Base-by-base conservation (phyloP, 2,888 invertebrate species). In the Amiota communis region DNA sequence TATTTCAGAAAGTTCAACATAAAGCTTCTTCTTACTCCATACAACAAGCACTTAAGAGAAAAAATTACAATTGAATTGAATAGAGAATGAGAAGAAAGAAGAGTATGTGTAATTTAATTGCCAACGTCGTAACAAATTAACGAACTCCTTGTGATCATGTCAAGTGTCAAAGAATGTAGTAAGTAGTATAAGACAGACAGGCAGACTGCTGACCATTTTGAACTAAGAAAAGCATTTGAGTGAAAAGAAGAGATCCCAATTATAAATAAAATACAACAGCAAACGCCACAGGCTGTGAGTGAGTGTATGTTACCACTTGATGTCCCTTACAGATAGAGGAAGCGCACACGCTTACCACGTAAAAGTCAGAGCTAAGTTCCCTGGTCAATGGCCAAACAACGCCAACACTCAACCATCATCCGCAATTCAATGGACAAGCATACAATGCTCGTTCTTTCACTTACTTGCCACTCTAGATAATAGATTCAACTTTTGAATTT, bases 401-500 rank as follows among this genome's bases (percentile, higher is more conserved):
- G 36, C 36, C 36, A 6, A 36, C 36, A 36, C 2, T 6, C 36
- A 36, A 36, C 3, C 36, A 36, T 23, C 23, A 23, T 23, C 23
- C 1, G 0, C 36, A 36, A 36, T 36, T 6, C 36, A 36, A 36
- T 36, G 36, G 36, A 36, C 36, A 36, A 36, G 36, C 36, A 36
- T 6, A 36, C 36, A 36, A 36, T 36, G 6, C 36, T 36, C 36
- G 23, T 23, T 2, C 23, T 23, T 36, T 36, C 36, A 36, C 6
- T 36, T 36, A 36, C 36, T 36, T 36, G 36, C 36, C 36, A 36
- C 36, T 49, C 20, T 46, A 51, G 67, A 51, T 67, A 67, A 67
- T 67, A 67, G 67, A 49, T 67, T 20, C 67, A 68, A 51, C 67
- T 68, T 67, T 68, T 68, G 20, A 68, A 51, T 51, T 68, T 51